These are phyloP conservation scores for Limnephilus rhombicus DNA, from an alignment of 2,888 invertebrate species.

Conservation along the genomic window DNA sequence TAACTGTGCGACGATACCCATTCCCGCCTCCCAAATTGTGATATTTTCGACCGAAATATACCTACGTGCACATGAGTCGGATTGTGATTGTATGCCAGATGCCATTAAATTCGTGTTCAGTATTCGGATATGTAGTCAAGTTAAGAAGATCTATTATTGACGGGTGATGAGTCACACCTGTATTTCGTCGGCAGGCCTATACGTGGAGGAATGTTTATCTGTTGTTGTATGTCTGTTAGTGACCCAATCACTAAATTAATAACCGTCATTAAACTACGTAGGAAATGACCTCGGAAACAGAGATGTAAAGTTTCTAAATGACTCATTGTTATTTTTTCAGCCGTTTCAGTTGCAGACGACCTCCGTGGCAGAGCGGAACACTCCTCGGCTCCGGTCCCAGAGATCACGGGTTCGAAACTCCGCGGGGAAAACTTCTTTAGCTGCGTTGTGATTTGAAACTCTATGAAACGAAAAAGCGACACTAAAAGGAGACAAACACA, in stretches of 20 bases:
- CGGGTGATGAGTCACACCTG: not conserved
- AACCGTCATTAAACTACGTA: not conserved
- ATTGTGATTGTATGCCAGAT: not conserved
- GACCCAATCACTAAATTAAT: not conserved
- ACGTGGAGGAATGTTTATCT: slow-evolving; percentile 1
- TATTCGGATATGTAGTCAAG: not conserved
- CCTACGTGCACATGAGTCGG: not conserved
- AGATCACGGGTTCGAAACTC: too few relatives aligned
- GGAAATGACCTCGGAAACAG: not conserved
- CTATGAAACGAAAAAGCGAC: too few relatives aligned
- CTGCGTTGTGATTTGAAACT: too few relatives aligned
- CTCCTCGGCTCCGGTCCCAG: too few relatives aligned
- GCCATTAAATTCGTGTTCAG: not conserved
- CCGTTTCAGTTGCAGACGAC: not conserved
- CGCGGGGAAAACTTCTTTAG: too few relatives aligned
- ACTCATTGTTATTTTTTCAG: not conserved
- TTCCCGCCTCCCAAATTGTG: too few relatives aligned
- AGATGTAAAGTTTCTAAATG: not conserved
- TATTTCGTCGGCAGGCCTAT: not conserved
- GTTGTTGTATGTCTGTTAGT: not conserved
- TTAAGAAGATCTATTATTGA: not conserved
- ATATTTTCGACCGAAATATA: too few relatives aligned
- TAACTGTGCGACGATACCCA: too few relatives aligned
- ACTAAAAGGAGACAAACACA: too few relatives aligned
- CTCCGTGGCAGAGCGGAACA: too few relatives aligned